Conservation (phyloP, 2,113 vertebrate species). For the Alouatta palliata region DNA sequence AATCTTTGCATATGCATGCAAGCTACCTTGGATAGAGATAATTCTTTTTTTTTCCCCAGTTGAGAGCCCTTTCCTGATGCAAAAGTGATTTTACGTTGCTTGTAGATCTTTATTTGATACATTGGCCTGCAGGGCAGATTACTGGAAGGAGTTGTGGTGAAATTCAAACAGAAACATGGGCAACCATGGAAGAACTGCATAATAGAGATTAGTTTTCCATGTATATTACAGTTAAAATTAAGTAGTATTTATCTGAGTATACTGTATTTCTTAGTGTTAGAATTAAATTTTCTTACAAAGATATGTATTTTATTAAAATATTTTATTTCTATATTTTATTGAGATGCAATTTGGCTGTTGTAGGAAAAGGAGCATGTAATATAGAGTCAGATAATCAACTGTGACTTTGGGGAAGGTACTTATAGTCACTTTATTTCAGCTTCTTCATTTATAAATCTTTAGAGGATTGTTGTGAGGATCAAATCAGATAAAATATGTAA, state of each 20-base stretch:
- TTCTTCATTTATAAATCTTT: neutral
- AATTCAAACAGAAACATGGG: slow-evolving; percentile 86
- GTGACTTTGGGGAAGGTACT: neutral
- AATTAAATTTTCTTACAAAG: slow-evolving; percentile 13
- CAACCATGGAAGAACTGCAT: slow-evolving; percentile 84
- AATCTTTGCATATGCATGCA: neutral
- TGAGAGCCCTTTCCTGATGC: neutral
- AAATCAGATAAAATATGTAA: neutral
- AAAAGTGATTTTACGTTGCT: slow-evolving; percentile 65
- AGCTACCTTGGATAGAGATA: neutral
- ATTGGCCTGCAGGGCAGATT: slow-evolving; percentile 83
- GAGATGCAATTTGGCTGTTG: neutral
- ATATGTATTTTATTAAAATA: neutral
- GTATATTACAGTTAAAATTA: neutral
- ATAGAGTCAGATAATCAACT: neutral
- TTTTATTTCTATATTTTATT: neutral
- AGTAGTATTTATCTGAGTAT: neutral
- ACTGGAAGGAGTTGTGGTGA: slow-evolving; percentile 81
- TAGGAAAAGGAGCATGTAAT: neutral
- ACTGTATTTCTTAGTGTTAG: neutral
- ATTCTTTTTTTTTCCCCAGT: neutral
- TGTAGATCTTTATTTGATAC: slow-evolving; percentile 90
- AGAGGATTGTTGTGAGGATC: neutral
- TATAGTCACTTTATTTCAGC: neutral
- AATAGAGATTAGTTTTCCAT: slow-evolving; percentile 79